Conservation (phyloP, 2,888 invertebrate species). For the Limenitis arthemis region DNA sequence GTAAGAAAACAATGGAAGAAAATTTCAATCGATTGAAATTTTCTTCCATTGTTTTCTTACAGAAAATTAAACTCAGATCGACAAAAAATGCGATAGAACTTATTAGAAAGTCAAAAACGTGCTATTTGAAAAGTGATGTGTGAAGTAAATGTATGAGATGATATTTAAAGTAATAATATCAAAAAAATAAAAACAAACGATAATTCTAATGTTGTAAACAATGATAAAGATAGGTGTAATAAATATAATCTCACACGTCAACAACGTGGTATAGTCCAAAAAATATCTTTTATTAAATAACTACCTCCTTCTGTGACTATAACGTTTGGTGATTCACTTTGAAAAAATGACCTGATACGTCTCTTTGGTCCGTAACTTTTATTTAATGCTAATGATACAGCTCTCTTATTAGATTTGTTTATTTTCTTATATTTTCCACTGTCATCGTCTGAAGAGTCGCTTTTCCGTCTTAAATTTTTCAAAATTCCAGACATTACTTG, state of each 20-base stretch:
- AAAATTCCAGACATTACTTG: conserved; percentile 53
- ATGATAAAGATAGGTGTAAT: too few species aligned
- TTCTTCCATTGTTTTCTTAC: background rate
- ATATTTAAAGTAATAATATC: too few species aligned
- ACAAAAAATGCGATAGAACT: too few species aligned
- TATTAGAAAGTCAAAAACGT: too few species aligned
- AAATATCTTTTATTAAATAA: conserved; percentile 13
- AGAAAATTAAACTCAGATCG: too few species aligned
- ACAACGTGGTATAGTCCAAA: conserved; percentile 4
- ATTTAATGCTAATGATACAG: conserved; percentile 53
- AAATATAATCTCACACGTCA: conserved; percentile 18
- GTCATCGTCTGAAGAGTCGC: conserved; percentile 58
- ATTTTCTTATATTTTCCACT: conserved; percentile 64
- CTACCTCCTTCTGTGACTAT: conserved; percentile 71
- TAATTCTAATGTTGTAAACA: too few species aligned
- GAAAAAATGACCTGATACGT: conserved; percentile 58
- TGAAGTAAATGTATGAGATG: too few species aligned
- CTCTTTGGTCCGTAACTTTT: conserved; percentile 53
- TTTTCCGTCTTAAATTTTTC: conserved; percentile 51
- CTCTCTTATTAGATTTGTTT: conserved; percentile 62
- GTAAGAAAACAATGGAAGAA: too few species aligned
- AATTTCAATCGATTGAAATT: too few species aligned
- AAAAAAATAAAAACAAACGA: too few species aligned
- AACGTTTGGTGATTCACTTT: conserved; percentile 61
- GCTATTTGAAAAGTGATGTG: too few species aligned